Evolutionary conservation across 2,888 invertebrate species (phyloP).

Genomic region (Eupithecia exiguata): DNA sequence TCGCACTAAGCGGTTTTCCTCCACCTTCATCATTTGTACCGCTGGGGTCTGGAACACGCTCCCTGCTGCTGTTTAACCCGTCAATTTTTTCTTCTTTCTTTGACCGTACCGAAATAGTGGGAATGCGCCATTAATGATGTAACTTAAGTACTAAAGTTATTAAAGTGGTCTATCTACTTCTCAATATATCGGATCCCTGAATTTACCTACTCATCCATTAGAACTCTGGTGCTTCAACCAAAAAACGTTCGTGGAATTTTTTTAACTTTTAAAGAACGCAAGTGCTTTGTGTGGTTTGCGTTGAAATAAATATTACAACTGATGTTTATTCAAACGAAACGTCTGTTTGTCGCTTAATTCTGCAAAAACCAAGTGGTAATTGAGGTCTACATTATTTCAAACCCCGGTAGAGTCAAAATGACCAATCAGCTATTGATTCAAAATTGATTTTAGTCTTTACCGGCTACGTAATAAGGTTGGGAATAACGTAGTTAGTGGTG

Average conservation of each 20-base stretch:
- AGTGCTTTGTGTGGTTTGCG: neutral
- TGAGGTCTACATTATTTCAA: slow-evolving; percentile 28
- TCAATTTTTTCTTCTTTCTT: too few species aligned
- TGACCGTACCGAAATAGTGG: too few species aligned
- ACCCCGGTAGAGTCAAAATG: slow-evolving; percentile 14
- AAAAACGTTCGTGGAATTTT: neutral
- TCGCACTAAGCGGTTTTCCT: too few species aligned
- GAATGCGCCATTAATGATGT: too few species aligned
- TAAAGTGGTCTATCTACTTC: too few species aligned
- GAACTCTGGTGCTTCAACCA: neutral
- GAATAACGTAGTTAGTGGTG: slow-evolving; percentile 20
- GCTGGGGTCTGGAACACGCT: too few species aligned
- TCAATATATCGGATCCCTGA: too few species aligned
- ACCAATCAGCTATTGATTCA: slow-evolving; percentile 18
- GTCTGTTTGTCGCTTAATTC: slow-evolving; percentile 11
- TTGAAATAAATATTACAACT: neutral
- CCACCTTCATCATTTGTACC: too few species aligned
- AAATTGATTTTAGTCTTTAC: slow-evolving; percentile 16
- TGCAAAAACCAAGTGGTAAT: slow-evolving; percentile 23
- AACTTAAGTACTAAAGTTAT: too few species aligned
- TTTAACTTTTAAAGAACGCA: neutral
- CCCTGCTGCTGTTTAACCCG: too few species aligned
- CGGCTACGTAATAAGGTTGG: slow-evolving; percentile 9
- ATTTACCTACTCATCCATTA: neutral
- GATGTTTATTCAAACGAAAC: neutral